phyloP scores from a whole-genome alignment of 2,797 vertebrate genomes.

The Liparis tanakae region DNA sequence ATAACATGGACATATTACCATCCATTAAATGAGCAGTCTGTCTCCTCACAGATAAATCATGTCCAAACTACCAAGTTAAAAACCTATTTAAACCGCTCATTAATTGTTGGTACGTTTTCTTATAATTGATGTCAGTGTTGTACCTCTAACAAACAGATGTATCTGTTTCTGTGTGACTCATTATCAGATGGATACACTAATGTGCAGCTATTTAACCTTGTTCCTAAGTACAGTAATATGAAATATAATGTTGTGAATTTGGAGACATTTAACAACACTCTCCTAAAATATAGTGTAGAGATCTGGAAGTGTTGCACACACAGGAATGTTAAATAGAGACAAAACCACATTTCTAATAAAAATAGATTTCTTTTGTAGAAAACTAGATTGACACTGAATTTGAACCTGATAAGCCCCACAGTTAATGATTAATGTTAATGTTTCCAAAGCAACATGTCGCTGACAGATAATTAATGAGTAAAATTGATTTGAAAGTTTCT shows the following conservation, averaged over 20 bases:
- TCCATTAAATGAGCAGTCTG: conserved; percentile 1
- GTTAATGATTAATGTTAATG: conserved; percentile 37
- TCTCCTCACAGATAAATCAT: neutral
- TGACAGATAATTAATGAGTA: conserved; percentile 17
- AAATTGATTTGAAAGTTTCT: neutral
- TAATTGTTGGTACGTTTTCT: conserved; percentile 1
- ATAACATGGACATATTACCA: neutral
- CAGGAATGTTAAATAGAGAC: conserved; percentile 22
- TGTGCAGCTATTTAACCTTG: neutral
- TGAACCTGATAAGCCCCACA: conserved; percentile 17
- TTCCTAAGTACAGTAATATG: neutral
- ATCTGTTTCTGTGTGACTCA: neutral
- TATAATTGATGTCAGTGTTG: neutral
- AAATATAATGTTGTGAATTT: too few species aligned
- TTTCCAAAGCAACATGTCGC: conserved; percentile 20
- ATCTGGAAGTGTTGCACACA: conserved; percentile 4
- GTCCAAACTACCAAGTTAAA: neutral
- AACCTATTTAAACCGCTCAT: conserved; percentile 5
- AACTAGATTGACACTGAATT: conserved; percentile 30
- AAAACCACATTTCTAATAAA: neutral
- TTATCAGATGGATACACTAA: neutral
- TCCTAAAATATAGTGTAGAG: neutral
- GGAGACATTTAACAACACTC: too few species aligned
- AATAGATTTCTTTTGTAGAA: conserved; percentile 21
- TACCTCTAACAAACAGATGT: neutral